A percentile compares a stretch with the other conserved stretches of the same genome.
Conservation (phyloP, 2,113 vertebrate species). For the Coptodon rendalli region DNA sequence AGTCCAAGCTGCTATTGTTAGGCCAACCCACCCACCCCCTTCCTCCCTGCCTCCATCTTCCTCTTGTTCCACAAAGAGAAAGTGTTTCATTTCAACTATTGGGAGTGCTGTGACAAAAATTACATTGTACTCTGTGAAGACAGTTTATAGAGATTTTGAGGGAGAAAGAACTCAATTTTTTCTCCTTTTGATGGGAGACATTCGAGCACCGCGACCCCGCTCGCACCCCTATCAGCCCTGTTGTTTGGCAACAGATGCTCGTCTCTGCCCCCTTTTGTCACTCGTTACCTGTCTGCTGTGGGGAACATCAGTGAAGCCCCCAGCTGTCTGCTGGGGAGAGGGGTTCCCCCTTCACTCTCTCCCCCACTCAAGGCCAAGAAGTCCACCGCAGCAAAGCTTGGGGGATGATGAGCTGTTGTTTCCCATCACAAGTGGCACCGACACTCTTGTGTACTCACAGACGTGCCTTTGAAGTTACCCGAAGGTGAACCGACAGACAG, state of each 20-base stretch:
- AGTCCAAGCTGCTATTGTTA: constrained; percentile 59
- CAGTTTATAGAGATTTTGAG: constrained; percentile 4
- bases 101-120: constrained; percentile 37
- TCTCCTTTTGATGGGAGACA: constrained; percentile 26
- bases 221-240: constrained; percentile 32
- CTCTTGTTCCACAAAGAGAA: constrained; percentile 28
- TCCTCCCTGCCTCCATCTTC: background rate
- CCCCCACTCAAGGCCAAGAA: background rate
- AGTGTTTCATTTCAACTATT: constrained; percentile 36
- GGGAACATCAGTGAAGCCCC: background rate
- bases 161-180: constrained; percentile 11
- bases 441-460: constrained; percentile 25
- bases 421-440: constrained; percentile 39
- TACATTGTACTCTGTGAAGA: constrained; percentile 15
- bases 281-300: constrained; percentile 23
- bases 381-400: constrained; percentile 2
- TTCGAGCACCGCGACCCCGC: constrained; percentile 23
- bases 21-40: background rate
- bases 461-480: constrained; percentile 10
- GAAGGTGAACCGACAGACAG: constrained; percentile 34
- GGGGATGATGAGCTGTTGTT: constrained; percentile 37
- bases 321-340: constrained; percentile 13
- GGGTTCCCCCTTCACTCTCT: background rate
- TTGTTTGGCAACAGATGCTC: constrained; percentile 31
- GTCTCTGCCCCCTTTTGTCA: background rate